Evolutionary conservation across 2,888 invertebrate genomes (phyloP).

Genomic region (Liodrosophila aerea): DNA sequence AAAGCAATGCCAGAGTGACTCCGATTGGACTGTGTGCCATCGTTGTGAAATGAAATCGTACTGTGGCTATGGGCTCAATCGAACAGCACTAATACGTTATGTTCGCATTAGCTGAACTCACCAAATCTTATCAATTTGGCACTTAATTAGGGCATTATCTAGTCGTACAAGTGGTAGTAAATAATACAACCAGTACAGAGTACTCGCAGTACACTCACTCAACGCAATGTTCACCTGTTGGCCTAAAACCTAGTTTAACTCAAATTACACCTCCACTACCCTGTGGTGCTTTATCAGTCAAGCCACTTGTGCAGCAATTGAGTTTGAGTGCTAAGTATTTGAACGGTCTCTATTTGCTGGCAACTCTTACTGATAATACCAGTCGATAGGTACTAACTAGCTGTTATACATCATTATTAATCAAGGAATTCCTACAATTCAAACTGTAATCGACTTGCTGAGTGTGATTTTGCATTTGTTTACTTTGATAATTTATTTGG

Average conservation of each 20-base stretch:
- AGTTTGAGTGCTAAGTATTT: constrained; percentile 2
- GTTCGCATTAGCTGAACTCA: constrained; percentile 8
- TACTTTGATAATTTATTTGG: constrained; percentile 2
- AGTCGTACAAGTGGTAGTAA: constrained; percentile 27
- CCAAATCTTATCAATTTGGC: constrained; percentile 17
- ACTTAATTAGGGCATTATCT: constrained; percentile 44
- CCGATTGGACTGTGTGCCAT: constrained; percentile 43
- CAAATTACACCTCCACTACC: constrained; percentile 1
- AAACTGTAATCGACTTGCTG: too few species aligned
- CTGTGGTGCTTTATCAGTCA: constrained; percentile 45
- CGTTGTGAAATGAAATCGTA: constrained; percentile 28
- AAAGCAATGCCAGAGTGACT: constrained; percentile 31
- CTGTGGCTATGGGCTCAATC: constrained; percentile 27
- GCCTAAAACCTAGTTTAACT: constrained; percentile 16
- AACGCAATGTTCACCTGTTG: too few species aligned
- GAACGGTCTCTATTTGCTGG: constrained; percentile 15
- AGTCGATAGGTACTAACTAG: constrained; percentile 9
- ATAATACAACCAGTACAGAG: constrained; percentile 15
- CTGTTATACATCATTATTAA: constrained; percentile 22
- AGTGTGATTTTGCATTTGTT: too few species aligned
- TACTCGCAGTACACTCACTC: not conserved
- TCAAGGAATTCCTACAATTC: constrained; percentile 1
- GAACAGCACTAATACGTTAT: constrained; percentile 18
- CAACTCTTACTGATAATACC: constrained; percentile 8
- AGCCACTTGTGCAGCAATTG: not conserved